Conservation (phyloP, 2,888 invertebrate genomes). For the Heterodera filipjevi region DNA sequence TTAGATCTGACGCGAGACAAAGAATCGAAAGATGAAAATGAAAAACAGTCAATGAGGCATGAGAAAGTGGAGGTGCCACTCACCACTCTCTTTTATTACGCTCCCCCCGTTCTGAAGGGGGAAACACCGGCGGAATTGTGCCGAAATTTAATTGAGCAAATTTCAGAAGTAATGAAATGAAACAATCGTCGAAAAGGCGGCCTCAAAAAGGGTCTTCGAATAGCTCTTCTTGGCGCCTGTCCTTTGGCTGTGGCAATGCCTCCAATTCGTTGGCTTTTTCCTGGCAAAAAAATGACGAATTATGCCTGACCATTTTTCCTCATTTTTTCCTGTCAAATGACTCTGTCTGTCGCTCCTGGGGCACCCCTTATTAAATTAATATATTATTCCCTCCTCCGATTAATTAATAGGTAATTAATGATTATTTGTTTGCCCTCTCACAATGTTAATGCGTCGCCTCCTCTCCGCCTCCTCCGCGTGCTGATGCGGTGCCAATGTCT, state of each 20-base stretch:
- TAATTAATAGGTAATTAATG: background rate
- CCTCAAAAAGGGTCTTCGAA: conserved; percentile 62
- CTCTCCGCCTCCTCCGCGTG: conserved; percentile 56
- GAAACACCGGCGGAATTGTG: too few relatives aligned
- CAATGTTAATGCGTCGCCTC: conserved; percentile 46
- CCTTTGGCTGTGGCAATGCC: conserved; percentile 36
- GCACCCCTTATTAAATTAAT: too few relatives aligned
- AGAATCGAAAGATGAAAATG: too few relatives aligned
- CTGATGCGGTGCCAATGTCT: conserved; percentile 63
- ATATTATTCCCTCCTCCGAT: too few relatives aligned
- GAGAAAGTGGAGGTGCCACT: too few relatives aligned
- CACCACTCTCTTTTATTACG: too few relatives aligned
- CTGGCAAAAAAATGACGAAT: conserved; percentile 41
- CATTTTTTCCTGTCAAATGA: too few relatives aligned
- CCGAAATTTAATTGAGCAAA: background rate
- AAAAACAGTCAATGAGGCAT: too few relatives aligned
- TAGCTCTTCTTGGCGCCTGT: conserved; percentile 54
- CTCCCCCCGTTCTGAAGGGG: too few relatives aligned
- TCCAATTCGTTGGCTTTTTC: conserved; percentile 61
- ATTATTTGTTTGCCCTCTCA: conserved; percentile 17
- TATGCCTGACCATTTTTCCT: too few relatives aligned
- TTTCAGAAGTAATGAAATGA: background rate
- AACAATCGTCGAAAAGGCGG: background rate
- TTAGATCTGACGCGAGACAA: too few relatives aligned
- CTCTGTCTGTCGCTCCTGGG: too few relatives aligned